Conservation (phyloP, 1,140 invertebrate species). For the Zaprionus taronus region DNA sequence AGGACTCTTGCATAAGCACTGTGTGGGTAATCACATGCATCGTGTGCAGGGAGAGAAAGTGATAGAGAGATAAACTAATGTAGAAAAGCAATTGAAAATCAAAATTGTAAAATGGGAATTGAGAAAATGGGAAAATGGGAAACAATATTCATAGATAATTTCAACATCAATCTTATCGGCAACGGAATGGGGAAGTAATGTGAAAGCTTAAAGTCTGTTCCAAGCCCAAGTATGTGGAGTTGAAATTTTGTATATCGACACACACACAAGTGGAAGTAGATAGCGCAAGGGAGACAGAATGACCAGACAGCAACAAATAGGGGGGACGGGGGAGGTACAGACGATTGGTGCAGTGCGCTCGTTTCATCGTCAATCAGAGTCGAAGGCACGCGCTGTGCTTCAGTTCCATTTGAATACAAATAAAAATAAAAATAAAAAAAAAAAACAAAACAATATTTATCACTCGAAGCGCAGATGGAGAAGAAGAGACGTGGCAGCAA, state of each 20-base stretch:
- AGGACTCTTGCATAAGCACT: conserved; percentile 1
- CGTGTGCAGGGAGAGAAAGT: neutral
- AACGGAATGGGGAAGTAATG: neutral
- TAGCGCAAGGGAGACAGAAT: conserved; percentile 7
- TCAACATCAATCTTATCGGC: neutral
- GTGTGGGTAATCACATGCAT: neutral
- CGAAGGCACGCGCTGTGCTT: conserved; percentile 32
- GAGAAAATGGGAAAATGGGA: neutral
- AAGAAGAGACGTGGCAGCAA: neutral
- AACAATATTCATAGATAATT: neutral
- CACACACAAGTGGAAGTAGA: conserved; percentile 20
- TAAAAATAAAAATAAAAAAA: neutral
- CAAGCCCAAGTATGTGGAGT: neutral
- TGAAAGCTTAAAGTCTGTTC: neutral
- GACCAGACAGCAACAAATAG: neutral
- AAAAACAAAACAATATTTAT: conserved; percentile 42
- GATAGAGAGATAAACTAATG: neutral
- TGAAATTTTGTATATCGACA: neutral
- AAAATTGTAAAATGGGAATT: neutral
- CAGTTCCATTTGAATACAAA: conserved; percentile 47
- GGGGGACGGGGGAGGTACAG: neutral
- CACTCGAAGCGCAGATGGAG: conserved; percentile 34
- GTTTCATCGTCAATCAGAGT: conserved; percentile 53
- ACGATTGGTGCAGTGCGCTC: conserved; percentile 8
- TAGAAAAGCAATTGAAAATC: neutral